Evolutionary conservation across 2,888 invertebrate species (phyloP).

Genomic region (Oscheius sp.): DNA sequence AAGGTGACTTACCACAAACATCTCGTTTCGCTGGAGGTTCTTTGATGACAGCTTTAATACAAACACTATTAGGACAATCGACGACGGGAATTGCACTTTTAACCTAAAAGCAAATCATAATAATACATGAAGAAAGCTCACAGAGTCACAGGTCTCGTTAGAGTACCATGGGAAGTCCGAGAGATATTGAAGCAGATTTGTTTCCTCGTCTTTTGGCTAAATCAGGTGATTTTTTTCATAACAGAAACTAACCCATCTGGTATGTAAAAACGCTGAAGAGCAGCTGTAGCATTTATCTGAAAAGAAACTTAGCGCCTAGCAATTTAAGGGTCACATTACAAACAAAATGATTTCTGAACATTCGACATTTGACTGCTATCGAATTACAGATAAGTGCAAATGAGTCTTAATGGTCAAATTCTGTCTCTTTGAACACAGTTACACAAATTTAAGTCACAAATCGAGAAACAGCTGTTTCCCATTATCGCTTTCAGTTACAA

Average conservation of each 20-base stretch:
- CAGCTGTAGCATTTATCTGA: constrained; percentile 62
- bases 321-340: background rate
- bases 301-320: constrained; percentile 19
- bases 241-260: constrained; percentile 50
- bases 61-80: constrained; percentile 56
- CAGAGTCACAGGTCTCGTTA: constrained; percentile 57
- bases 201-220: constrained; percentile 55
- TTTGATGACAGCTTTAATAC: constrained; percentile 63
- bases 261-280: constrained; percentile 52
- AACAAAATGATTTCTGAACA: background rate
- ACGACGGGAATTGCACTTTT: constrained; percentile 53
- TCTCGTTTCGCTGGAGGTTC: constrained; percentile 58
- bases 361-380: background rate
- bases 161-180: constrained; percentile 52
- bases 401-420: no score
- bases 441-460: background rate
- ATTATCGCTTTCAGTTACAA: background rate
- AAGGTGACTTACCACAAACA: constrained; percentile 56
- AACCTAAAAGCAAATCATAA: constrained; percentile 35
- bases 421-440: no score
- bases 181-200: constrained; percentile 51
- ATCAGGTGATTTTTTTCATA: constrained; percentile 11
- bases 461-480: no score
- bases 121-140: constrained; percentile 12
- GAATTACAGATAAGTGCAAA: background rate